Evolutionary conservation across 92 coral and sea anemone genomes (phyloP), one percentile per base, ranked within the genome.

Genomic region (Porites rus): DNA sequence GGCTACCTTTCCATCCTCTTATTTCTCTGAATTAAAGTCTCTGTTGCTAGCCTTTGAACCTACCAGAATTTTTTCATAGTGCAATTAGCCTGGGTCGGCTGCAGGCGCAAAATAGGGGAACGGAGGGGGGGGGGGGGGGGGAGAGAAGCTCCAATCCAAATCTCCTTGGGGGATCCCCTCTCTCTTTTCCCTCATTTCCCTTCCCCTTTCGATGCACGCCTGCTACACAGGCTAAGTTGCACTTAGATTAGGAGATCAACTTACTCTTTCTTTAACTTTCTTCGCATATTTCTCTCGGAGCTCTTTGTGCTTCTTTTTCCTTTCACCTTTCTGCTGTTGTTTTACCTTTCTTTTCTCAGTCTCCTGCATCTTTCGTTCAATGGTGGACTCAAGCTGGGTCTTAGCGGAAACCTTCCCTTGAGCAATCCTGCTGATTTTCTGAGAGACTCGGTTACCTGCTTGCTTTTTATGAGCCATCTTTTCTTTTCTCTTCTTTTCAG

Each of bases 361-460:
- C 25, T 71, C 18, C 59, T 56, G 31, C 31, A 11, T 31, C 67
- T 71, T 81, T n/a, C 43, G 56, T 10, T 69, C 46, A 18, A 81
- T 69, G 10, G 76, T 52, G 4, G 59, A 69, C 77, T 69, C 58
- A 38, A 81, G 68, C 21, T 54, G 76, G 6, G 65, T 28, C 86
- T 61, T 81, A 46, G 77, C 86, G 31, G 52, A 80, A n/a, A 76
- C 52, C n/a, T 38, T 69, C 6, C 65, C 75, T 66, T 67, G 75
- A 1, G 69, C 76, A 81, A 56, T 81, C 14, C 58, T 81, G 58
- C 69, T 56, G 7, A 21, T 69, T 18, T 18, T 81, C 38, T 24
- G 59, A 19, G 86, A 82, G 11, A 61, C 70, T 43, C n/a, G 59
- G 60, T 21, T 71, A 5, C 78, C 71, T 1, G 86, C 78, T 70